Base-by-base conservation (phyloP, 2,113 vertebrate genomes). In the Mormyrus iriodes region DNA sequence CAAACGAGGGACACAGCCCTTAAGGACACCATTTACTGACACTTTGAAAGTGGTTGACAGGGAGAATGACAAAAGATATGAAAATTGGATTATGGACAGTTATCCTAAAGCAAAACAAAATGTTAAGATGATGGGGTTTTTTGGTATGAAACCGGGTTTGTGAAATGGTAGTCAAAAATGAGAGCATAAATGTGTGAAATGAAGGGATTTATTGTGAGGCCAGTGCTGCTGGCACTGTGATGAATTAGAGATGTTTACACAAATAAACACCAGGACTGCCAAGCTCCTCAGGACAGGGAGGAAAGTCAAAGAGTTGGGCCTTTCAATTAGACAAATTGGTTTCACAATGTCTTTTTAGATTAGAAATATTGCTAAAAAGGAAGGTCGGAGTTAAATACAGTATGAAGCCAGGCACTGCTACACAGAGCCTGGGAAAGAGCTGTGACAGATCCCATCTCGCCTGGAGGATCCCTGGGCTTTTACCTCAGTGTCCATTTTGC, bases 401-500 rank as follows among this genome's bases (percentile, higher is more conserved):
- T 24, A 24, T 15, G 13, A 4, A 88, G 35, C 52, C 48, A 52
- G 24, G 44, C 24, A 85, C 44, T 51, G 83, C 15, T 51, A 27
- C 48, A 49, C 10, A 2, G 21, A 86, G 46, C 3, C 46, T 19
- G 84, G 24, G 31, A 17, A 27, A 24, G 4, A 1, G 27, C n/a
- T 53, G n/a, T 86, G 31, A n/a, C 8, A 17, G n/a, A 61, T 10
- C 17, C 35, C 51, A 6, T 24, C 31, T 2, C 1, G 55, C 55
- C 17, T 10, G 69, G 46, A 19, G 48, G 46, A 52, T 39, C 5
- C 21, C 35, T 21, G 12, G 24, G 27, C 79, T 65, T 58, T 3
- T 24, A 89, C 90, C 85, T 86, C 90, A 86, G 90, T 92, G 90
- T 93, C 93, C 93, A 95, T 94, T n/a, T 92, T 94, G 31, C 91